These are phyloP conservation scores for Gyps fulvus DNA, from an alignment of 2,113 vertebrate genomes.

Conservation along the genomic window DNA sequence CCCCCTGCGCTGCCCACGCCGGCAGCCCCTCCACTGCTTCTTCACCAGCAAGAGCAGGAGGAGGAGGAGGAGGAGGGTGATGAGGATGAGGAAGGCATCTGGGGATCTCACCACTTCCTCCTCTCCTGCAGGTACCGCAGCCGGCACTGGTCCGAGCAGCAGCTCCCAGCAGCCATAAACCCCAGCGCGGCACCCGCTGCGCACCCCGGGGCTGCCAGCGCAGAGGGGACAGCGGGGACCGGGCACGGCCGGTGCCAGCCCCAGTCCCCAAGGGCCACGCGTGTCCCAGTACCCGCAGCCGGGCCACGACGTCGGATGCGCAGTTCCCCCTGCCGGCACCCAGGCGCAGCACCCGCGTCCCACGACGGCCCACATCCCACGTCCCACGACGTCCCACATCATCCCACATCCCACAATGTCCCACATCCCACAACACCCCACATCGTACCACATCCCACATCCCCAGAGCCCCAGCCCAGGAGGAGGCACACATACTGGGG, in stretches of 20 bases:
- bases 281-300: neutral
- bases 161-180: neutral
- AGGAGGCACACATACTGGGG: fast-evolving
- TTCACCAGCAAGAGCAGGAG: neutral
- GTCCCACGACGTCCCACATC: too few relatives aligned
- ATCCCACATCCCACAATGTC: neutral
- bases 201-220: neutral
- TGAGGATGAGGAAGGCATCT: neutral
- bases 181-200: fast-evolving
- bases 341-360: neutral
- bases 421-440: neutral
- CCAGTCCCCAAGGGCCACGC: neutral
- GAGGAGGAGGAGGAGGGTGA: neutral
- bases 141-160: fast-evolving
- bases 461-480: neutral
- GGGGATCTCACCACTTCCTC: neutral
- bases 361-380: neutral
- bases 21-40: neutral
- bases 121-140: neutral
- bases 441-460: fast-evolving
- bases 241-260: neutral
- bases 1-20: fast-evolving
- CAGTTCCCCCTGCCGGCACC: conserved; percentile 11
- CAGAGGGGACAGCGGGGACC: neutral
- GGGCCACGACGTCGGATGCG: fast-evolving